Evolutionary conservation across 2,797 vertebrate species (phyloP).

Genomic region (Carcharodon carcharias): DNA sequence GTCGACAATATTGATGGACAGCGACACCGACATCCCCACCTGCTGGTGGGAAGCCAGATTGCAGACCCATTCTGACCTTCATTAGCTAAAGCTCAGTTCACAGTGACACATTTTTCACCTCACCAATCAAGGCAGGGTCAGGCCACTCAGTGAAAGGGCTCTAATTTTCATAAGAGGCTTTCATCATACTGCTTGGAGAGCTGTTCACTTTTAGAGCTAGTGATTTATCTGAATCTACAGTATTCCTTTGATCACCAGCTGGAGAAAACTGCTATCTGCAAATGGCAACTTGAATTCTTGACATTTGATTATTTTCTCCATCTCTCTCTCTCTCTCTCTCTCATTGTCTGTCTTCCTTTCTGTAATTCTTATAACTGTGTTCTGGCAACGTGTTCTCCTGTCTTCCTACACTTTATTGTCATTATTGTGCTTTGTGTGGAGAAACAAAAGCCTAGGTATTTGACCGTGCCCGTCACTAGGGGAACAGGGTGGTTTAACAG

Average conservation of each 20-base stretch:
- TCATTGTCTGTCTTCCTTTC: not conserved
- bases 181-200: no score
- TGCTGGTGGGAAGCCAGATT: not conserved
- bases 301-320: not conserved
- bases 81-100: not conserved
- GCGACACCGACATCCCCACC: not conserved
- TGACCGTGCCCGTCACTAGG: not conserved
- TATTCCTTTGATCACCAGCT: not conserved
- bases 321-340: not conserved
- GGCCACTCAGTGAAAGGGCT: not conserved
- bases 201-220: not conserved
- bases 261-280: no score
- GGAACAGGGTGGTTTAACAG: not conserved
- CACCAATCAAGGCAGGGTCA: not conserved
- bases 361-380: not conserved
- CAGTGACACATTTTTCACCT: not conserved
- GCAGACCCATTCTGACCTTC: not conserved
- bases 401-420: not conserved
- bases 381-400: not conserved
- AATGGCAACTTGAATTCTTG: not conserved
- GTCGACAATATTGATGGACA: not conserved
- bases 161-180: not conserved
- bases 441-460: not conserved
- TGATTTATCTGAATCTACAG: not conserved
- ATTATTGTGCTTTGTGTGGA: not conserved